Evolutionary conservation across 2,113 vertebrate species (phyloP).

Genomic region (Sardina pilchardus): DNA sequence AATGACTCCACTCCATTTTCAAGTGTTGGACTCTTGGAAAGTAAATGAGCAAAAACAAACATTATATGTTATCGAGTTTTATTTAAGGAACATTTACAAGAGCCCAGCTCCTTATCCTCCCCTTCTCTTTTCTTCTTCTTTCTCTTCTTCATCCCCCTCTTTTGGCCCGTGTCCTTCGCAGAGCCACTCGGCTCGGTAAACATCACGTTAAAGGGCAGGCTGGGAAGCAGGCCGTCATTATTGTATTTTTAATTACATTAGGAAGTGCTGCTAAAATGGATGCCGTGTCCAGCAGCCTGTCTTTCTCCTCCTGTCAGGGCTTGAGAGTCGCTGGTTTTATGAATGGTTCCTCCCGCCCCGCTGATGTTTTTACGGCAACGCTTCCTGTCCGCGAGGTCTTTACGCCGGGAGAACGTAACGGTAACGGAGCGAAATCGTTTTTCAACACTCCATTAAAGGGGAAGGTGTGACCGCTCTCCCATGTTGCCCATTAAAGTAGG

Average conservation of each 20-base stretch:
- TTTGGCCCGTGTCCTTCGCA: not conserved
- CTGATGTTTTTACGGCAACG: slow-evolving; percentile 34
- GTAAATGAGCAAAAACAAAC: slow-evolving; percentile 44
- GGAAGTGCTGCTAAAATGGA: slow-evolving; percentile 48
- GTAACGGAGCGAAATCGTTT: slow-evolving; percentile 51
- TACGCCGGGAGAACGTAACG: slow-evolving; percentile 39
- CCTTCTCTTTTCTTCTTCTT: not conserved
- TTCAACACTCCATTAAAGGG: slow-evolving; percentile 51
- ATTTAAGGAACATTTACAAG: slow-evolving; percentile 31
- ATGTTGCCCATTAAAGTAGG: slow-evolving; percentile 30
- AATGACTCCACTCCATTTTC: slow-evolving; percentile 36
- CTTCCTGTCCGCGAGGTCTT: slow-evolving; percentile 46
- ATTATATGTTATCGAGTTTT: slow-evolving; percentile 26
- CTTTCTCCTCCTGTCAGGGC: not conserved
- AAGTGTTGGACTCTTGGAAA: slow-evolving; percentile 45
- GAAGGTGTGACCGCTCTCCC: slow-evolving; percentile 49
- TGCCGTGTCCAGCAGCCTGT: slow-evolving; percentile 36
- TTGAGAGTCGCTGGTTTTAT: slow-evolving; percentile 37
- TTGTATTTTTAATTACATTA: slow-evolving; percentile 52
- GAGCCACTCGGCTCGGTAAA: slow-evolving; percentile 36
- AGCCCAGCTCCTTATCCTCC: slow-evolving; percentile 21
- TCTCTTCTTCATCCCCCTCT: not conserved
- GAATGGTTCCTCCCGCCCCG: slow-evolving; percentile 41
- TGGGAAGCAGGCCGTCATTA: slow-evolving; percentile 45
- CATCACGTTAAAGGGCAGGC: slow-evolving; percentile 35